Base-by-base conservation (phyloP, 2,888 invertebrate genomes). In the Strigamia crassipes region DNA sequence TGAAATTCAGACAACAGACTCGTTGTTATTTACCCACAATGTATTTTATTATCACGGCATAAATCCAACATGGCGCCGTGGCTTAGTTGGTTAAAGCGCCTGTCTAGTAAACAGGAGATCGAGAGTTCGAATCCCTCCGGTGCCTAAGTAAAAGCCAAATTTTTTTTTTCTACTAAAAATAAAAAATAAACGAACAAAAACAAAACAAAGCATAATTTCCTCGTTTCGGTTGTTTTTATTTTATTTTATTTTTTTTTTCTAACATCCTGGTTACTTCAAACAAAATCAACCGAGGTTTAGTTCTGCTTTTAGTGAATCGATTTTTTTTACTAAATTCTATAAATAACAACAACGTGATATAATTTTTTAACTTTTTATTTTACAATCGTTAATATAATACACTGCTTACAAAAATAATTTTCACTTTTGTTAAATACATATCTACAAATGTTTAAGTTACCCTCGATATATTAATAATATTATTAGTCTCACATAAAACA, bases 101-200 rank as follows among this genome's bases (percentile, higher is more conserved):
- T 78, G 27, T 34, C 27, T 31, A 77, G 34, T 77, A 77, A 31
- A 77, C 34, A 77, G 34, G 78, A 31, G 78, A 78, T 78, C 78
- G 34, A n/a, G 31, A 27, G 31, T 78, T 78, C 18, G 27, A 31
- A 31, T 31, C 41, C 61, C 18, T n/a, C 61, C 18, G 23, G 23
- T 23, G 18, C 61, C 61, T 61, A 6, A 12, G 6, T 21, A 1
- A 23, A 21, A n/a, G n/a, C n/a, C n/a, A 21, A 8, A 23, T 61
- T 21, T 23, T 23, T 61, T 61, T 61, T 61, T 61, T 21, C 21
- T 2, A 46, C 1, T 46, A 12, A 46, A 15, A 15, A 15, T 13
- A 15, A 15, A 15, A 15, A 46, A 46, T 15, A 46, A 13, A 46
- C 15, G 15, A 13, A 15, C 5, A 15, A 2, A 46, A 2, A 46